phyloP scores from a whole-genome alignment of 2,113 vertebrate species.

The Campylorhamphus procurvoides region DNA sequence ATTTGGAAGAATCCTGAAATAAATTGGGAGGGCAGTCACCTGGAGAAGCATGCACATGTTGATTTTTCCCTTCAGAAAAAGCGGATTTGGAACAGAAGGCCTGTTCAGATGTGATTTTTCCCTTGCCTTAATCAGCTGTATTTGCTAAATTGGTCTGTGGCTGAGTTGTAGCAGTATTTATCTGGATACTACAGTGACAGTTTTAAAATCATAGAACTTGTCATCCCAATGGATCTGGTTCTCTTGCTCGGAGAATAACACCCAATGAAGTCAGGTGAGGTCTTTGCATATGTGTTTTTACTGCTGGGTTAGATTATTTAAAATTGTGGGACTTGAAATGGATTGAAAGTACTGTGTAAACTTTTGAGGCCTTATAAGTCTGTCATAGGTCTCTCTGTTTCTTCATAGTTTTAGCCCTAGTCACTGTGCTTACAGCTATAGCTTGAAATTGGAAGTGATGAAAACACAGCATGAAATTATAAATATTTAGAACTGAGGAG shows the following conservation, averaged over 20 bases:
- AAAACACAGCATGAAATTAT: not conserved
- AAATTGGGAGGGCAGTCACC: not conserved
- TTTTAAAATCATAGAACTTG: not conserved
- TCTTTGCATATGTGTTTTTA: not conserved
- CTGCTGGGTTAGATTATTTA: not conserved
- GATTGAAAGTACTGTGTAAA: not conserved
- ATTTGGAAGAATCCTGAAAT: not conserved
- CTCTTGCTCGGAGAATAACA: not conserved
- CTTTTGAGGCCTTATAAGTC: not conserved
- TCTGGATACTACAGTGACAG: not conserved
- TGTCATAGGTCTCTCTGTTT: not conserved
- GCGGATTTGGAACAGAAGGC: not conserved
- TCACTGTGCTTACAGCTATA: not conserved
- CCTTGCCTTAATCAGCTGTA: not conserved
- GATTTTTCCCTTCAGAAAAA: not conserved
- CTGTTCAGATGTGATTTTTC: not conserved
- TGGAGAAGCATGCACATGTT: not conserved
- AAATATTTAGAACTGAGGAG: constrained; percentile 30
- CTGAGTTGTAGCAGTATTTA: not conserved
- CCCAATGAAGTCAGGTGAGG: not conserved
- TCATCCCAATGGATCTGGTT: not conserved
- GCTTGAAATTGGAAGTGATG: not conserved
- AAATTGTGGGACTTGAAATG: not conserved
- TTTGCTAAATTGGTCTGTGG: not conserved
- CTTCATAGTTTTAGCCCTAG: not conserved